phyloP scores from a whole-genome alignment of 2,888 invertebrate genomes.

The Hydropsyche betteni region DNA sequence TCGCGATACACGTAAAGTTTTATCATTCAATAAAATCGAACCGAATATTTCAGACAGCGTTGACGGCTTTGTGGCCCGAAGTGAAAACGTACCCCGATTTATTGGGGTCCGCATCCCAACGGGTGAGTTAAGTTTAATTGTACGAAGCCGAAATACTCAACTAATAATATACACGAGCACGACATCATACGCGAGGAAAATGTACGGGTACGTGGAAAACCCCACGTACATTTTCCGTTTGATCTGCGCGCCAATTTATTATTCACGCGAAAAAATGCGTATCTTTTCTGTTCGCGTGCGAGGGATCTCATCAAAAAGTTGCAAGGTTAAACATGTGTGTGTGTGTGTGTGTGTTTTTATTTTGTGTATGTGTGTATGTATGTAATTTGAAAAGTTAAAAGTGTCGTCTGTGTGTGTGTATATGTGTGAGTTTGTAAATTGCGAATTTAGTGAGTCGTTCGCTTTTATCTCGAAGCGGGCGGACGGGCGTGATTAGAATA shows the following conservation, averaged over 20 bases:
- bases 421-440: neutral
- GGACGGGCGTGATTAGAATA: no score
- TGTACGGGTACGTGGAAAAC: neutral
- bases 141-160: neutral
- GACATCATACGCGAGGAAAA: neutral
- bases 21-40: no score
- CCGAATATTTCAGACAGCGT: no score
- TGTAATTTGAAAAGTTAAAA: neutral
- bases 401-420: neutral
- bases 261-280: no score
- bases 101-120: conserved; percentile 18
- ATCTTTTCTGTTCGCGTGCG: no score
- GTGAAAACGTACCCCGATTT: conserved; percentile 20
- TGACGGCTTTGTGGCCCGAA: neutral
- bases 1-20: no score
- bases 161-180: neutral
- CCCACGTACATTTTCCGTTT: no score
- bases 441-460: no score
- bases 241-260: no score
- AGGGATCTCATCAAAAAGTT: no score
- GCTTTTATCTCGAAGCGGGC: no score
- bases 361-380: neutral
- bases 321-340: no score
- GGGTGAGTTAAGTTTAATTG: conserved; percentile 20
- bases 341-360: neutral